These are phyloP conservation scores for Conops quadrifasciatus DNA, from an alignment of 2,888 invertebrate genomes.

Conservation along the genomic window DNA sequence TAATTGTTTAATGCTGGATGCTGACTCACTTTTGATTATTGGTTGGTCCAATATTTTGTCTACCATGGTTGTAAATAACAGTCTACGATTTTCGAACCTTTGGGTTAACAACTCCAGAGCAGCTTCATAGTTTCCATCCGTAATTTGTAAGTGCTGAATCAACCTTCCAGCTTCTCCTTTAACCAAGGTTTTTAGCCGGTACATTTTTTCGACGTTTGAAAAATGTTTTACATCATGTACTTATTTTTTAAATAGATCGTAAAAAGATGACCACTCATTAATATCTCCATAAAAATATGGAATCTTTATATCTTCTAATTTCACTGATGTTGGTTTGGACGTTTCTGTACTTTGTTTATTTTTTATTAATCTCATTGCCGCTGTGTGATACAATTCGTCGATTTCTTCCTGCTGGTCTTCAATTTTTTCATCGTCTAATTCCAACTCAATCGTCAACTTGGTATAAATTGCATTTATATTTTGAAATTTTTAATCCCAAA, in stretches of 20 bases:
- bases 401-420: no score
- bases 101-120: not conserved
- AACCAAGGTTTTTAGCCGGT: slow-evolving; percentile 10
- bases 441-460: no score
- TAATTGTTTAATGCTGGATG: slow-evolving; percentile 1
- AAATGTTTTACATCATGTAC: slow-evolving; percentile 13
- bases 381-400: no score
- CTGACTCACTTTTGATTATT: slow-evolving; percentile 10
- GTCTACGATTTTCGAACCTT: not conserved
- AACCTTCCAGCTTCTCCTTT: slow-evolving; percentile 17
- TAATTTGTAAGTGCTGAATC: not conserved
- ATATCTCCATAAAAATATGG: slow-evolving; percentile 13
- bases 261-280: slow-evolving; percentile 21
- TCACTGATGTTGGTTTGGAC: not conserved
- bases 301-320: not conserved
- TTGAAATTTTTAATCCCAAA: no score
- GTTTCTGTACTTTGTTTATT: not conserved
- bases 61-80: not conserved
- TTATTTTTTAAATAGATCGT: slow-evolving; percentile 17
- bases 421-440: no score
- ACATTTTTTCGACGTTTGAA: slow-evolving; percentile 27
- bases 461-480: no score
- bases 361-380: no score
- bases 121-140: not conserved
- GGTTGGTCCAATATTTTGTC: slow-evolving; percentile 2